Base-by-base conservation (phyloP, 2,888 invertebrate species). In the Morpho deidamia region DNA sequence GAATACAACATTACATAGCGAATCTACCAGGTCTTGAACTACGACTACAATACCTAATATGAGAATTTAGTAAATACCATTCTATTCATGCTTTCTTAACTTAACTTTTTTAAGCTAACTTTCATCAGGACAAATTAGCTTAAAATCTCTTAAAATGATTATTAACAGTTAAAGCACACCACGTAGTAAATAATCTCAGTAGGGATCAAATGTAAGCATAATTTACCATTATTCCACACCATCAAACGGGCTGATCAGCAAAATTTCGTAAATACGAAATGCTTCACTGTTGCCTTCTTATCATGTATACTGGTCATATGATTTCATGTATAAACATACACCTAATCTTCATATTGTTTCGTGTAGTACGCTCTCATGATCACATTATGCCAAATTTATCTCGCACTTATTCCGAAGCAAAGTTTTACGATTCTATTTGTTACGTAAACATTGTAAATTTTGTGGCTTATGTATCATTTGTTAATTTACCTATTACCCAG, bases 161-260 rank as follows among this genome's bases (percentile, higher is more conserved):
- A 48, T 37, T 58, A 63, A 64, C 64, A 64, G 66, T 65, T 62
- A 66, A 63, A 53, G 53, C 61, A 60, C 58, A 46, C 55, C 54
- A 60, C 53, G 63, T 48, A 67, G 69, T 70, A 69, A 73, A 67
- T 73, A 71, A 75, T 74, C 69, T 74, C 60, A 66, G 60, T 69
- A 66, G 38, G 44, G 37, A 32, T 58, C 66, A 69, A 71, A 74
- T 68, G 62, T 64, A 71, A 71, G 70, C 66, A 71, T 67, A 67
- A 69, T 76, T 82, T 85, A 87, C 88, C 88, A 87, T 88, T 81
- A 76, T 83, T 77, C 71, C 69, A 71, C 79, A 81, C 71, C 83
- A 83, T 83, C 73, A 81, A 83, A 75, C 78, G 65, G 64, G 65
- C 63, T 66, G 63, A 55, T 61, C 68, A 51, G 61, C 65, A 56